Conservation (phyloP, 2,888 invertebrate species). For the Drosophila gaucha region DNA sequence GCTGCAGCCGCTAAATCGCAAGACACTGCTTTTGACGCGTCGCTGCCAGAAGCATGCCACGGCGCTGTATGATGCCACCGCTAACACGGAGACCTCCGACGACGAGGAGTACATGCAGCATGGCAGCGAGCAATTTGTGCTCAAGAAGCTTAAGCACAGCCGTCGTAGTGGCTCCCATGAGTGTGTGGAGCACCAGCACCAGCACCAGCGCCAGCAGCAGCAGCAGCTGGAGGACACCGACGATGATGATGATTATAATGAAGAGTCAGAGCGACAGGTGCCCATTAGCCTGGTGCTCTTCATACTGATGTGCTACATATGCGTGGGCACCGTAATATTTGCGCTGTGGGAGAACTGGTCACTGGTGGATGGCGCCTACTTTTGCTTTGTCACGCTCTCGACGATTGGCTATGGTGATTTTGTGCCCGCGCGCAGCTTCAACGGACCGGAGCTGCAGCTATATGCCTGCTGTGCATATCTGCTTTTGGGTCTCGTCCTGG, state of each 20-base stretch:
- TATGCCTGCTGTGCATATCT: constrained; percentile 92
- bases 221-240: constrained; percentile 24
- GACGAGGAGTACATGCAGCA: constrained; percentile 78
- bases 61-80: constrained; percentile 68
- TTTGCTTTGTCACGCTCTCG: constrained; percentile 93
- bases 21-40: constrained; percentile 60
- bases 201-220: not conserved
- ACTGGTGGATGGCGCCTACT: constrained; percentile 92
- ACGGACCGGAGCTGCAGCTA: constrained; percentile 87
- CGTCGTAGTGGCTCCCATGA: constrained; percentile 37
- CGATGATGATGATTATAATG: constrained; percentile 48
- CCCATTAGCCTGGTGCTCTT: constrained; percentile 88
- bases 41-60: constrained; percentile 70
- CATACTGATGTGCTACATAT: constrained; percentile 90
- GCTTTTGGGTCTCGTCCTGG: constrained; percentile 91
- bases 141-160: constrained; percentile 58
- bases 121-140: constrained; percentile 71
- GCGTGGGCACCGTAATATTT: constrained; percentile 91
- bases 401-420: constrained; percentile 93
- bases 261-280: constrained; percentile 83
- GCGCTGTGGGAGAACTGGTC: constrained; percentile 93
- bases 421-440: constrained; percentile 86
- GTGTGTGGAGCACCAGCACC: constrained; percentile 25
- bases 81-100: constrained; percentile 78
- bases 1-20: constrained; percentile 70